Conservation (phyloP, 2,797 vertebrate genomes). For the Heteromormyrus szaboi region DNA sequence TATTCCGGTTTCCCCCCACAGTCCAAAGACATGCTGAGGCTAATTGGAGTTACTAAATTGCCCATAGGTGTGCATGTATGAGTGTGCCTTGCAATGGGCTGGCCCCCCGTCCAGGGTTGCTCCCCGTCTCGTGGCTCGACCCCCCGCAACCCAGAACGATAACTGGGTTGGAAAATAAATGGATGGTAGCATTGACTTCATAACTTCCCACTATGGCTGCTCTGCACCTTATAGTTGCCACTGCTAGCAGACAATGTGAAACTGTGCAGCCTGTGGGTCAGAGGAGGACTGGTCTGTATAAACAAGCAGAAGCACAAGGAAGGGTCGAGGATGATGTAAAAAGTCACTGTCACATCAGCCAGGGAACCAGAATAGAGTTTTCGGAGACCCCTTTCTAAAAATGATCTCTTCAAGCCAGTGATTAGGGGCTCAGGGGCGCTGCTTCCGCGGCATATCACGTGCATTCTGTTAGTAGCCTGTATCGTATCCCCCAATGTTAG, state of each 20-base stretch:
- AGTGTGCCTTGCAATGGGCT: no score
- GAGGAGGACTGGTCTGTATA: background rate
- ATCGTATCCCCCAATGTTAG: background rate
- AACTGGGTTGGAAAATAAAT: no score
- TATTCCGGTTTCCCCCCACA: no score
- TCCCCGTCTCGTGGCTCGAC: no score
- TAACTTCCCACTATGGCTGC: background rate
- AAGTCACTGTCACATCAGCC: background rate
- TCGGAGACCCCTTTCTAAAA: background rate
- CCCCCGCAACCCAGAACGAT: no score
- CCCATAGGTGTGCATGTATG: no score
- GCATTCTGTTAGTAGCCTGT: background rate
- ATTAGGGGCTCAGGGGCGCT: background rate
- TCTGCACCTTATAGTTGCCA: background rate
- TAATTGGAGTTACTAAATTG: no score
- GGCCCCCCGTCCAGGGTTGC: no score
- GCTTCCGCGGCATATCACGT: background rate
- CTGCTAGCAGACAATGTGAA: background rate
- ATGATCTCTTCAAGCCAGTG: background rate
- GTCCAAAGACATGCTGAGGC: no score
- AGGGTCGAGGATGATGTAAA: background rate
- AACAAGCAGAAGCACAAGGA: background rate
- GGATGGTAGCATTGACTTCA: background rate
- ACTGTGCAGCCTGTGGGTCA: background rate
- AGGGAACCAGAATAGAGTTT: background rate